Evolutionary conservation across 2,797 vertebrate genomes (phyloP).

Genomic region (Acanthis flammea): DNA sequence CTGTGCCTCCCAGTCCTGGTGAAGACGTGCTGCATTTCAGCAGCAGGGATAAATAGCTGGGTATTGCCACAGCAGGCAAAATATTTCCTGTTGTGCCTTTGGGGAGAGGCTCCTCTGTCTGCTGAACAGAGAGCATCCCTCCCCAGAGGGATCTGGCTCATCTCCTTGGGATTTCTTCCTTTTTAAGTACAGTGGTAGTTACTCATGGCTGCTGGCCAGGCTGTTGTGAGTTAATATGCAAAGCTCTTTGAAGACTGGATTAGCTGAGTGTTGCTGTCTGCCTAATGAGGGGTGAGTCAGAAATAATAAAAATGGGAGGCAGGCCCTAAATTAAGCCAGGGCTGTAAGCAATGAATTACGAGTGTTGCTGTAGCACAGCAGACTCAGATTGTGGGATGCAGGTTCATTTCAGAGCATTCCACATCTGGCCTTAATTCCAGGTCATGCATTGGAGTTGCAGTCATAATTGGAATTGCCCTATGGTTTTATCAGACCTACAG

Average conservation of each 20-base stretch:
- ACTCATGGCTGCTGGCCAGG: neutral
- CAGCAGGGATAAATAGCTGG: neutral
- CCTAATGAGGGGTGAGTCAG: conserved; percentile 14
- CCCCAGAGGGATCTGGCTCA: neutral
- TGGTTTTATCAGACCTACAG: neutral
- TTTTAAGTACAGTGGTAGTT: neutral
- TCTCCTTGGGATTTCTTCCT: neutral
- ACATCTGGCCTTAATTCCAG: neutral
- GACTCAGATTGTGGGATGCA: neutral
- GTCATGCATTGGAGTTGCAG: neutral
- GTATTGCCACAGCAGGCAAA: neutral
- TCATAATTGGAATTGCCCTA: neutral
- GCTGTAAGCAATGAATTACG: neutral
- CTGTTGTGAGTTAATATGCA: neutral
- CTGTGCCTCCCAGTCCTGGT: neutral
- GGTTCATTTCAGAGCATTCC: neutral
- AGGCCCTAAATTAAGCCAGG: neutral
- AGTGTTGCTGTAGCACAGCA: neutral
- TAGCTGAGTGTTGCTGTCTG: conserved; percentile 7
- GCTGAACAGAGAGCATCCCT: neutral
- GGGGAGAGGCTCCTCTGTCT: neutral
- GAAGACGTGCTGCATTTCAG: neutral
- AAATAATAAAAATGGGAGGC: neutral
- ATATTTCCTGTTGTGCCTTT: neutral
- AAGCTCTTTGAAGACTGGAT: neutral